A percentile compares a stretch with the other conserved stretches of the same genome.
Conservation (phyloP, 2,888 invertebrate species). For the Morinoia aosen region DNA sequence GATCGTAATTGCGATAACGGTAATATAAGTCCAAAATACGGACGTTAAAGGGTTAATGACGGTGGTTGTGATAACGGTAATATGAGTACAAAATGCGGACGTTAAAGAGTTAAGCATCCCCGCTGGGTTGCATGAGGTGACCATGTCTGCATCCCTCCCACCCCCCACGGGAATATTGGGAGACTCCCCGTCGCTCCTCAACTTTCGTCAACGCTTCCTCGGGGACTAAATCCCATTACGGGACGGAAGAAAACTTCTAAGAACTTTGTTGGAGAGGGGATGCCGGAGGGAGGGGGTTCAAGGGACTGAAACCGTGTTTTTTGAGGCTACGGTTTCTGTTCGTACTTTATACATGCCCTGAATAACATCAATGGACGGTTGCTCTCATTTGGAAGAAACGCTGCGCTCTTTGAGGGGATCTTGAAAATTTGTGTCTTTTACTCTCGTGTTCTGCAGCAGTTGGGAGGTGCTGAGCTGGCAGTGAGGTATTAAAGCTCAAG, state of each 20-base stretch:
- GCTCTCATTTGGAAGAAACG: background rate
- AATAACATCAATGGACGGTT: background rate
- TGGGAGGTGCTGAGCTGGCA: background rate
- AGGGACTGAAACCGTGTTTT: background rate
- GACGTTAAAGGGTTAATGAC: no score
- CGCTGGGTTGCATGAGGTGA: background rate
- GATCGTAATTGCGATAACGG: no score
- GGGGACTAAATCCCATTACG: slow-evolving; percentile 23
- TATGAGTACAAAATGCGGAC: no score
- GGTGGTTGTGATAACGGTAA: no score
- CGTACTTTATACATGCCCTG: background rate
- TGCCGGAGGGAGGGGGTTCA: background rate
- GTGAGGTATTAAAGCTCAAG: background rate
- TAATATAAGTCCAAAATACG: no score
- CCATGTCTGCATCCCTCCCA: background rate
- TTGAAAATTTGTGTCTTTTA: background rate
- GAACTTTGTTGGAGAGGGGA: background rate
- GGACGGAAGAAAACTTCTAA: slow-evolving; percentile 21
- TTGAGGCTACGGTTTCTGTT: background rate
- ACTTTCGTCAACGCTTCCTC: slow-evolving; percentile 8
- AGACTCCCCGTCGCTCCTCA: background rate
- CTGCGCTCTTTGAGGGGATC: background rate
- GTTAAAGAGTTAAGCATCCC: background rate
- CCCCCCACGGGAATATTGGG: background rate
- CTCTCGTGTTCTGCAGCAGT: background rate